Base-by-base conservation (phyloP, 2,797 vertebrate species). In the Glyptemys insculpta region DNA sequence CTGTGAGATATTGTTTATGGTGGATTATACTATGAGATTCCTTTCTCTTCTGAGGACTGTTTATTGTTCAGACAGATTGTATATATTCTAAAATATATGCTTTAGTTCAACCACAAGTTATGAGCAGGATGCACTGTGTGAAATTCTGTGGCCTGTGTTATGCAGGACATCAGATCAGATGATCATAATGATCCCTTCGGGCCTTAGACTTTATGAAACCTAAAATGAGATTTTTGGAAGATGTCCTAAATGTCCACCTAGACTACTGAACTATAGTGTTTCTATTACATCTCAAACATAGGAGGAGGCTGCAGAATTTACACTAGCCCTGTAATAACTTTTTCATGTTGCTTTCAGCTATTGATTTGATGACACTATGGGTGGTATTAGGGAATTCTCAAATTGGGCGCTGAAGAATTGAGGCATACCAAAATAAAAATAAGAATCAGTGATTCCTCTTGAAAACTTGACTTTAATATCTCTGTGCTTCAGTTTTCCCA, bases 401-500 rank as follows among this genome's bases (percentile, higher is more conserved):
- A 53, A 31, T 5, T 37, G 72, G 16, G 49, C 74, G 31, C 41
- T 65, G 21, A 86, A 80, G 85, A 95, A 95, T 76, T 52, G 83
- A 96, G 92, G 72, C 72, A 94, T 49, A 83, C 79, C 89, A 62
- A 94, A 93, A 79, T 81, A 93, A 93, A 59, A 68, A 80, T 85
- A 93, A 93, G 53, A 72, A 81, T 87, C 52, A 92, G 29, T 59
- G 72, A 87, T 81, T 82, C 88, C 29, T 50, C 79, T 88, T 81
- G 47, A 94, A 81, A 59, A 92, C 92, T 96, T 93, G 87, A 41
- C 82, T 88, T 95, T 82, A 93, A 54, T 91, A 94, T 80, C 37
- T 65, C 79, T 49, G 82, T 92, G 86, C 89, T 83, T 94, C 91
- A 87, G 92, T 93, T 82, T 96, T 97, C 83, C n/a, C 92, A n/a